Evolutionary conservation across 2,113 vertebrate species (phyloP).

Genomic region (Onychostoma macrolepis): DNA sequence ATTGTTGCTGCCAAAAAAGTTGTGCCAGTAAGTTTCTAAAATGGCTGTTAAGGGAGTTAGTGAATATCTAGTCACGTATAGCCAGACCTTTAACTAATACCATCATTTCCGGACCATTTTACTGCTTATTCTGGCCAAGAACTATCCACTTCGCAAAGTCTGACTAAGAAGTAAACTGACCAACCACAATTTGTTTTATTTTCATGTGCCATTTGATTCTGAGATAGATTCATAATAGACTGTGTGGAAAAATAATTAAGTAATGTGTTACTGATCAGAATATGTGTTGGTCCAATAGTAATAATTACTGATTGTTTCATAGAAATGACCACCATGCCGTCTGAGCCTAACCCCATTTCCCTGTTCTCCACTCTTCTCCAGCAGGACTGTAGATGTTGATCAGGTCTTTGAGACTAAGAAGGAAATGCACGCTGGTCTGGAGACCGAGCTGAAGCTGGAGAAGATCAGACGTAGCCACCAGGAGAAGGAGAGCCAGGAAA

Average conservation of each 20-base stretch:
- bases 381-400: conserved; percentile 50
- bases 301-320: not conserved
- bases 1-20: conserved; percentile 16
- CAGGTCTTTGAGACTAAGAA: conserved; percentile 47
- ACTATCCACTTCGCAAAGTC: not conserved
- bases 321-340: not conserved
- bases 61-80: conserved; percentile 5
- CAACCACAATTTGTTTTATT: not conserved
- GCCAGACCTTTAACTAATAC: not conserved
- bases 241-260: not conserved
- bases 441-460: conserved; percentile 76
- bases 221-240: not conserved
- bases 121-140: not conserved
- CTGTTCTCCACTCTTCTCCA: not conserved
- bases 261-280: not conserved
- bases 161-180: not conserved
- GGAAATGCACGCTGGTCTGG: conserved; percentile 63
- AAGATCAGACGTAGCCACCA: conserved; percentile 73
- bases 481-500: conserved; percentile 73
- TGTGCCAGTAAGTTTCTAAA: conserved; percentile 42
- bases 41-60: conserved; percentile 9
- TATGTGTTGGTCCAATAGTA: not conserved
- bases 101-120: not conserved
- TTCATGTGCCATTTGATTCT: not conserved
- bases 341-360: not conserved